Percentiles rank a stretch among this genome's conserved stretches.
phyloP scores from a whole-genome alignment of 2,113 vertebrate species.

The Cebus imitator region DNA sequence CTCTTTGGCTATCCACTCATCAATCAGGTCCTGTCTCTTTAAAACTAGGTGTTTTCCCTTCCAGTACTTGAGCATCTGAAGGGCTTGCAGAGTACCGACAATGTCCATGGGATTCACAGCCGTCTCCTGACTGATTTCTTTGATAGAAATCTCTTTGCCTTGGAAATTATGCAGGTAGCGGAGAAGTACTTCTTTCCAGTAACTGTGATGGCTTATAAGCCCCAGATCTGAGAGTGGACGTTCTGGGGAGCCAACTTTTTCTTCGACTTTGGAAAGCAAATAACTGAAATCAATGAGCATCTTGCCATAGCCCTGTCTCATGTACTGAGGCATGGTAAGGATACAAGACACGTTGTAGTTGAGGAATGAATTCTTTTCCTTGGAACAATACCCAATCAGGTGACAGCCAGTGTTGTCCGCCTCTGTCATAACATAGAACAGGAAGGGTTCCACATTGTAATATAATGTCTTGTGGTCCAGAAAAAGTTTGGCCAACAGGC shows the following conservation, averaged over 20 bases:
- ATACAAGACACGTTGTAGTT: conserved; percentile 99
- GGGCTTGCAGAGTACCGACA: conserved; percentile 97
- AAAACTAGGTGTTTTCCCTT: conserved; percentile 98
- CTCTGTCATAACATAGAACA: conserved; percentile 99
- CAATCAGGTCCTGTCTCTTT: conserved; percentile 99
- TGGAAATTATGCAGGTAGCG: conserved; percentile 98
- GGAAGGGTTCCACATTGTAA: conserved; percentile 98
- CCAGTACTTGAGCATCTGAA: conserved; percentile 99
- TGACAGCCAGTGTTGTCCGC: conserved; percentile 99
- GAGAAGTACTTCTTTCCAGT: conserved; percentile 98
- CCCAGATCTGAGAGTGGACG: conserved; percentile 96
- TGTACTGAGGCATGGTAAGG: conserved; percentile 99
- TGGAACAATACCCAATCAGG: conserved; percentile 98
- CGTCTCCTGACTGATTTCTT: conserved; percentile 99
- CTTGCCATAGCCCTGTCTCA: conserved; percentile 98
- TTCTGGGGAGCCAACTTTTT: conserved; percentile 97
- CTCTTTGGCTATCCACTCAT: conserved; percentile 99
- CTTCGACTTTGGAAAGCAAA: conserved; percentile 97
- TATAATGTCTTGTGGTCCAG: conserved; percentile 99
- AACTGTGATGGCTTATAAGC: conserved; percentile 99
- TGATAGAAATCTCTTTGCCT: conserved; percentile 99
- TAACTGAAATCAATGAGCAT: conserved; percentile 99
- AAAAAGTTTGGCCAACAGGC: conserved; percentile 98
- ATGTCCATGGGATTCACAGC: conserved; percentile 99
- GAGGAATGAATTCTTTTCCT: conserved; percentile 99